Evolutionary conservation across 2,113 vertebrate species (phyloP).

Genomic region (Misgurnus anguillicaudatus): DNA sequence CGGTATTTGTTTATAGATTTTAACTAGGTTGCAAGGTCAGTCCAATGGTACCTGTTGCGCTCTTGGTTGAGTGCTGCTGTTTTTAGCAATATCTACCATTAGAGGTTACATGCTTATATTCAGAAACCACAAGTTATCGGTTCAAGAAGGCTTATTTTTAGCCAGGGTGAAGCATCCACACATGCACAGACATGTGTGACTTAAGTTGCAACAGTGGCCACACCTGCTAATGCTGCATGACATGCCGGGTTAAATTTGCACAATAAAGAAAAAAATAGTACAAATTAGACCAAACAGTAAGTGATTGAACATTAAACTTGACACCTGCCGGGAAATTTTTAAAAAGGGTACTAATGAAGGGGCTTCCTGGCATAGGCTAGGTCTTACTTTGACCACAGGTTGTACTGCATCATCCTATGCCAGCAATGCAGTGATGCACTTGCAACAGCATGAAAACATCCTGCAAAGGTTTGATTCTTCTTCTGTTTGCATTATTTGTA

Average conservation of each 20-base stretch:
- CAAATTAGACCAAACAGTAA: not conserved
- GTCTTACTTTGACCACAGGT: not conserved
- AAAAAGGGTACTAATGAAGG: not conserved
- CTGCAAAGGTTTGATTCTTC: not conserved
- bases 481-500: too few relatives aligned
- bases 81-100: not conserved
- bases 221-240: not conserved
- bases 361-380: not conserved
- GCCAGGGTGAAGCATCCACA: not conserved
- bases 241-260: not conserved
- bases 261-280: not conserved
- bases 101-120: not conserved
- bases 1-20: conserved; percentile 14
- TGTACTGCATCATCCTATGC: conserved; percentile 6
- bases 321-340: too few relatives aligned
- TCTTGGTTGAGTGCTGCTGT: not conserved
- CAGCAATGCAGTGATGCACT: conserved; percentile 19
- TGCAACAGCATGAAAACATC: not conserved
- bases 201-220: not conserved
- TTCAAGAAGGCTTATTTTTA: not conserved
- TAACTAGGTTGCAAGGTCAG: not conserved
- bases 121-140: not conserved
- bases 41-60: not conserved
- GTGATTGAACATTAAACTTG: too few relatives aligned
- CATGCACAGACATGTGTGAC: not conserved